Conservation (phyloP, 2,113 vertebrate genomes). For the Leiothrix lutea region DNA sequence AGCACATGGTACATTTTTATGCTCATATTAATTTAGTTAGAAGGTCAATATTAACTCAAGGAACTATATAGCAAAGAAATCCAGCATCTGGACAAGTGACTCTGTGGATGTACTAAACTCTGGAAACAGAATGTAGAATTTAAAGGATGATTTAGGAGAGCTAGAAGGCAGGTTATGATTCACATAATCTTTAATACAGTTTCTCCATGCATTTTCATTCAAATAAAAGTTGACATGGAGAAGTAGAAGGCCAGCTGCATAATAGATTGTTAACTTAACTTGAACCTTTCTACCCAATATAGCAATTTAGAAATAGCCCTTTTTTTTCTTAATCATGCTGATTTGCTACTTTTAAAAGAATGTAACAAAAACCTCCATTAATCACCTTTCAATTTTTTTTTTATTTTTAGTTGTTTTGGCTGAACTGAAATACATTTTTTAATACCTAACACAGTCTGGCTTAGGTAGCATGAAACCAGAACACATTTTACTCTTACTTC, state of each 20-base stretch:
- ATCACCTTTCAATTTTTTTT: not conserved
- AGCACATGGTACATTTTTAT: not conserved
- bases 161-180: not conserved
- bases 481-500: not conserved
- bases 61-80: not conserved
- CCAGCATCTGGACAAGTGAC: not conserved
- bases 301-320: not conserved
- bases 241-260: not conserved
- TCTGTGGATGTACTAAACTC: not conserved
- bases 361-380: not conserved
- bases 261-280: not conserved
- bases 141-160: not conserved
- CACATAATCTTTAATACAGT: not conserved
- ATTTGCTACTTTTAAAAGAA: not conserved
- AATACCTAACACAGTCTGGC: not conserved
- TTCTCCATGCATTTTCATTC: not conserved
- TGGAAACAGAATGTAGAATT: not conserved
- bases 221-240: not conserved
- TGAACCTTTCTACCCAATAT: not conserved
- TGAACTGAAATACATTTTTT: not conserved
- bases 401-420: not conserved
- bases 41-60: slow-evolving; percentile 46
- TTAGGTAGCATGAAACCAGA: not conserved
- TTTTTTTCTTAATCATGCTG: not conserved
- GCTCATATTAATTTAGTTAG: slow-evolving; percentile 4